A percentile compares a stretch with the other conserved stretches of the same genome.
phyloP scores from a whole-genome alignment of 2,113 vertebrate genomes.

The Thunnus thynnus region DNA sequence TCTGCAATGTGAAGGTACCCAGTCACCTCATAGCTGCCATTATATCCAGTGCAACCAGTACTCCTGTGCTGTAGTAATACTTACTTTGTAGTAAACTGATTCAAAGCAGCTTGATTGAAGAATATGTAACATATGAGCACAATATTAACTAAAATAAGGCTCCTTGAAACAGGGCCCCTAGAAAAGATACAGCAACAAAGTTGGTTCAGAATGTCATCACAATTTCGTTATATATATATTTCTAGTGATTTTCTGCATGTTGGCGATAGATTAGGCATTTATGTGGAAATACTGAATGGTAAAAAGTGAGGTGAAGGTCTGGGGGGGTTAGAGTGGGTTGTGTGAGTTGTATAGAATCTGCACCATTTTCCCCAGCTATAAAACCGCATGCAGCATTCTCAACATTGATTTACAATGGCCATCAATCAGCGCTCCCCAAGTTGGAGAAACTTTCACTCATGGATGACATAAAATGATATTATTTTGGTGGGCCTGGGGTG shows the following conservation, averaged over 20 bases:
- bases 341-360: constrained; percentile 14
- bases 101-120: no score
- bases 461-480: constrained; percentile 71
- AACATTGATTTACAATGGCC: constrained; percentile 69
- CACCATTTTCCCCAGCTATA: constrained; percentile 34
- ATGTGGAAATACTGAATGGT: constrained; percentile 12
- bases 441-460: constrained; percentile 70
- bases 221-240: background rate
- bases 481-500: constrained; percentile 41
- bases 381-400: constrained; percentile 53
- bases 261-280: background rate
- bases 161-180: background rate
- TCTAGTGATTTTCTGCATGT: background rate
- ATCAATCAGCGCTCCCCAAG: constrained; percentile 69
- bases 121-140: no score
- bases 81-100: no score
- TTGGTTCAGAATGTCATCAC: no score
- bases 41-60: no score
- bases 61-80: no score
- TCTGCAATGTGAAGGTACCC: no score
- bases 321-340: background rate
- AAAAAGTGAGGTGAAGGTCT: constrained; percentile 13
- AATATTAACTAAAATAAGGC: background rate
- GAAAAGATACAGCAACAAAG: background rate
- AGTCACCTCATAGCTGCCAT: no score